Base-by-base conservation (phyloP, 1,140 invertebrate species). In the Triops cancriformis region DNA sequence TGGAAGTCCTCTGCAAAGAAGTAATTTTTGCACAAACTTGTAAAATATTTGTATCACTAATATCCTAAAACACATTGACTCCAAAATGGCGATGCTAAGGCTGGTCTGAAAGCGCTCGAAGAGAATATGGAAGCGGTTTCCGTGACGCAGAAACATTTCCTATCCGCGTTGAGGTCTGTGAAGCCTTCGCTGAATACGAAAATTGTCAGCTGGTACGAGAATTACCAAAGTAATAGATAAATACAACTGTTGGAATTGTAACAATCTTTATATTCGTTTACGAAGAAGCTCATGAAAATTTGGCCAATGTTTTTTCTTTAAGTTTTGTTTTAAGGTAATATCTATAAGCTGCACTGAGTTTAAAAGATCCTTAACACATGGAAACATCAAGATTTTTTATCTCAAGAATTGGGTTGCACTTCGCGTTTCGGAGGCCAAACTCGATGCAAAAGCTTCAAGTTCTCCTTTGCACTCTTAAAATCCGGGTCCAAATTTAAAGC, bases 401-500 rank as follows among this genome's bases (percentile, higher is more conserved):
- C 7, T 37, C 31, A 37, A 37, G 7, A 37, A 2, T 37, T 37
- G 51, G 18, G 14, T 14, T 64, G 37, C 43, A 27, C 26, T 76
- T 64, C 3, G 28, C 42, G 43, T 26, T 37, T 18, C 37, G 26
- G 74, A 75, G 37, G 73, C 51, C 51, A 74, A 11, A 73, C 77
- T 74, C 80, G 81, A 31, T 84, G 78, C 64, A 88, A 80, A 79
- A 85, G 82, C 18, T 83, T 80, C 27, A 94, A 86, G 85, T 95
- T 94, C 72, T 89, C 88, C 76, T 83, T 85, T 12, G 90, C 89
- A 82, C 88, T 91, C 79, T 87, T 85, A 79, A 89, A 86, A 76
- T 86, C 83, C 5, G 93, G 90, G 83, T 95, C 89, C 1, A 96
- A 82, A 81, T 87, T 84, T 45, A 96, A 84, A 14, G 95, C 93